Percentiles rank a stretch among this genome's conserved stretches.
Conservation (phyloP, 2,888 invertebrate species). For the Peribatodes rhomboidaria region DNA sequence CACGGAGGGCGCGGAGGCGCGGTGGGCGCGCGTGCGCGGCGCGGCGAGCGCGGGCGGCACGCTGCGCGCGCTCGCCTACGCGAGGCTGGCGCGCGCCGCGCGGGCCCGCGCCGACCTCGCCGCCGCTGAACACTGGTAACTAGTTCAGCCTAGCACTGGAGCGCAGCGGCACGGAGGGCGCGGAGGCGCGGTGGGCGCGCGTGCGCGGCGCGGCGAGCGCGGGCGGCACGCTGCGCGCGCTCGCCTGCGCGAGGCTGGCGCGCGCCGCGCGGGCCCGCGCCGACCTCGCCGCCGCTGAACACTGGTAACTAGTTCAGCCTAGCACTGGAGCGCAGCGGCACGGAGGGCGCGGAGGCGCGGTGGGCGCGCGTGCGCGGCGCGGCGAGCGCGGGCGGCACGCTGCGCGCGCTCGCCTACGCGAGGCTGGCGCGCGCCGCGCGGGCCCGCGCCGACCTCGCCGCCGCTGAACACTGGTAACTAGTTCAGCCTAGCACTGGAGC, state of each 20-base stretch:
- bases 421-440: constrained; percentile 68
- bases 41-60: constrained; percentile 68
- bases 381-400: constrained; percentile 67
- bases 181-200: constrained; percentile 70
- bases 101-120: constrained; percentile 53
- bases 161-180: constrained; percentile 58
- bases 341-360: constrained; percentile 65
- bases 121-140: constrained; percentile 76
- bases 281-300: constrained; percentile 70
- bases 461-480: constrained; percentile 78
- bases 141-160: constrained; percentile 70
- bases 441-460: constrained; percentile 53
- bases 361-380: constrained; percentile 67
- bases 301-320: constrained; percentile 76
- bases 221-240: constrained; percentile 71
- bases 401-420: constrained; percentile 75
- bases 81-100: constrained; percentile 69
- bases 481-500: too few relatives aligned
- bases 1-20: constrained; percentile 62
- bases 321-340: constrained; percentile 64
- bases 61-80: constrained; percentile 73
- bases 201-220: constrained; percentile 63
- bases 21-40: constrained; percentile 66
- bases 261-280: constrained; percentile 52
- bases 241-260: constrained; percentile 76